Conservation (phyloP, 1,140 invertebrate species). For the Nixonia krombeini region DNA sequence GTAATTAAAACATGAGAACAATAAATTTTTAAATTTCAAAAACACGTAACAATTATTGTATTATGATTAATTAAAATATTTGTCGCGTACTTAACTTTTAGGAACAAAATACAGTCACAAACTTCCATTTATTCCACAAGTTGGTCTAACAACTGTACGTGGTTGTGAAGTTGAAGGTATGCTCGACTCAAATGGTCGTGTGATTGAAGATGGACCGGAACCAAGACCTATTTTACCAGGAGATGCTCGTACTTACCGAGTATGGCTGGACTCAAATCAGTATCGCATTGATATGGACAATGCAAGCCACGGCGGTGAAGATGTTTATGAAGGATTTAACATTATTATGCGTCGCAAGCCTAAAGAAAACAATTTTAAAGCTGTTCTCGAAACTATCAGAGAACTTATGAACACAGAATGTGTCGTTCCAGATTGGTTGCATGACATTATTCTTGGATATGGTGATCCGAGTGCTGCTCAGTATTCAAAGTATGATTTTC, state of each 20-base stretch:
- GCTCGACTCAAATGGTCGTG: slow-evolving; percentile 94
- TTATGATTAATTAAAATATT: too few species aligned
- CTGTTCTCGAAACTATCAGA: slow-evolving; percentile 97
- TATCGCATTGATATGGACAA: slow-evolving; percentile 94
- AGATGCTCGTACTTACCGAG: slow-evolving; percentile 91
- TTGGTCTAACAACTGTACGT: slow-evolving; percentile 91
- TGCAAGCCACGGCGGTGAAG: slow-evolving; percentile 81
- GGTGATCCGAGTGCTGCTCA: slow-evolving; percentile 97
- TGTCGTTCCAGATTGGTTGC: slow-evolving; percentile 98
- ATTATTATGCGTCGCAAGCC: slow-evolving; percentile 97
- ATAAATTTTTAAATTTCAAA: too few species aligned
- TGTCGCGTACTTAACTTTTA: too few species aligned
- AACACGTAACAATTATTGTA: too few species aligned
- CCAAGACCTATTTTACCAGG: slow-evolving; percentile 88
- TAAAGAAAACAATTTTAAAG: slow-evolving; percentile 99
- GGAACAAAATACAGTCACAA: slow-evolving; percentile 86
- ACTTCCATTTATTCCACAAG: slow-evolving; percentile 89
- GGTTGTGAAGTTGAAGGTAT: slow-evolving; percentile 99
- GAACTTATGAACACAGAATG: slow-evolving; percentile 99
- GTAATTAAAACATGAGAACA: too few species aligned
- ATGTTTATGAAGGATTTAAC: slow-evolving; percentile 97
- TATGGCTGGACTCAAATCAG: slow-evolving; percentile 97
- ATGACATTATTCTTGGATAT: slow-evolving; percentile 98
- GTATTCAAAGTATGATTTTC: slow-evolving; percentile 88
- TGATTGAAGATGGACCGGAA: slow-evolving; percentile 97